A percentile compares a stretch with the other conserved stretches of the same genome.
Conservation (phyloP, 2,113 vertebrate genomes). For the Pogona vitticeps region DNA sequence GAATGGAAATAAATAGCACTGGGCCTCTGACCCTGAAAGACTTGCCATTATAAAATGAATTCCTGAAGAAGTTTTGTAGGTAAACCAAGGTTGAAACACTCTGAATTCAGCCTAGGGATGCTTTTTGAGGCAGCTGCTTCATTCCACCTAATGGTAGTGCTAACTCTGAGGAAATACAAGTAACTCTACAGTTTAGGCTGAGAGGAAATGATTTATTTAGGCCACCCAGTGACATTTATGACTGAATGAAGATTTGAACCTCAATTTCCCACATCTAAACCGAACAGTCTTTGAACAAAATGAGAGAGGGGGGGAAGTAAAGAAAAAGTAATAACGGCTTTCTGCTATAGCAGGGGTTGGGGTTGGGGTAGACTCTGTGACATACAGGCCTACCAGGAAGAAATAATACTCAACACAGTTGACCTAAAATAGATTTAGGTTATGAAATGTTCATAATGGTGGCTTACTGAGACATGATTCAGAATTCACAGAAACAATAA, state of each 20-base stretch:
- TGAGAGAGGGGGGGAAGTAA: neutral
- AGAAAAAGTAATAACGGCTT: neutral
- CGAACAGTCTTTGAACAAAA: neutral
- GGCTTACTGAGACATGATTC: neutral
- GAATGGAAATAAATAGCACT: neutral
- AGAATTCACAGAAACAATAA: neutral
- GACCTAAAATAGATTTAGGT: neutral
- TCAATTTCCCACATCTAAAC: neutral
- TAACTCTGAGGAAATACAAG: neutral
- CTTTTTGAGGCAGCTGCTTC: too few species aligned
- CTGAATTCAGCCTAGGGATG: neutral
- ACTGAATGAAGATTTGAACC: neutral
- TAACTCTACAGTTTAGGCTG: neutral
- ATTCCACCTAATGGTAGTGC: too few species aligned
- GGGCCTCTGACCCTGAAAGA: neutral
- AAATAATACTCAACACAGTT: neutral
- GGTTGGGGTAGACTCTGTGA: neutral
- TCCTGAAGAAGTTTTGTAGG: neutral
- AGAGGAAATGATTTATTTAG: neutral
- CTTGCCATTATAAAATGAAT: neutral
- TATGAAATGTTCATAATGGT: conserved; percentile 3
- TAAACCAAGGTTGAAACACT: neutral
- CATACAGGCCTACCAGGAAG: neutral
- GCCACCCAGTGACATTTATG: neutral
- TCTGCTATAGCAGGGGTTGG: neutral